phyloP scores from a whole-genome alignment of 2,113 vertebrate genomes.

The Illadopsis cleaveri region DNA sequence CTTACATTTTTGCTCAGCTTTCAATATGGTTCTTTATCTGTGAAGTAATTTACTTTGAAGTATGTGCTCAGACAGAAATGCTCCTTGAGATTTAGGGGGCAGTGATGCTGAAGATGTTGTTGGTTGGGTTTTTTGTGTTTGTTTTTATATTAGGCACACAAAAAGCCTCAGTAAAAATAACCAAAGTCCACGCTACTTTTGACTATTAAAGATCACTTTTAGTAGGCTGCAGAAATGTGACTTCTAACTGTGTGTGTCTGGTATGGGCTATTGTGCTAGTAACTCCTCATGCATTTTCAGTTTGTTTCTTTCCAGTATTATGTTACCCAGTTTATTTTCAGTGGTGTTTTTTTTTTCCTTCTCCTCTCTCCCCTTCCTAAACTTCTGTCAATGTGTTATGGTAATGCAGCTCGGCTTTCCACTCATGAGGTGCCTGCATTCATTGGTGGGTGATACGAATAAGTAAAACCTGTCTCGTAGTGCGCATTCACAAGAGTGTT shows the following conservation, averaged over 20 bases:
- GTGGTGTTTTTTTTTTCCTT: background rate
- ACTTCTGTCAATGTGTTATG: constrained; percentile 68
- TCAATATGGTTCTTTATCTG: background rate
- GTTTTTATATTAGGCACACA: background rate
- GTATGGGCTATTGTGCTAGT: background rate
- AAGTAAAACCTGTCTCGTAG: constrained; percentile 68
- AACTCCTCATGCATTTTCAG: constrained; percentile 17
- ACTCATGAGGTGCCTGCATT: constrained; percentile 64
- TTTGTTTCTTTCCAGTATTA: constrained; percentile 42
- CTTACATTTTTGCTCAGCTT: background rate
- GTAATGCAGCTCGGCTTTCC: constrained; percentile 56
- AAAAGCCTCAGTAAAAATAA: background rate
- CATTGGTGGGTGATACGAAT: constrained; percentile 68
- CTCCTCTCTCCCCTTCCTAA: constrained; percentile 24
- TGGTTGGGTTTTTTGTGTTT: background rate
- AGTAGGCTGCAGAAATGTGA: background rate
- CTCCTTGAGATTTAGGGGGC: background rate
- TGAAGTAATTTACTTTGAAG: background rate
- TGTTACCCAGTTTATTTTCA: constrained; percentile 49
- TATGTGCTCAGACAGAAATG: background rate
- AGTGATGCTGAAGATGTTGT: background rate
- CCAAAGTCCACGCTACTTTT: background rate
- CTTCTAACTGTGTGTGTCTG: background rate
- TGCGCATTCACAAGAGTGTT: constrained; percentile 64
- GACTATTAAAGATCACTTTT: background rate